Conservation (phyloP, 2,113 vertebrate species). For the Myiozetetes cayanensis region DNA sequence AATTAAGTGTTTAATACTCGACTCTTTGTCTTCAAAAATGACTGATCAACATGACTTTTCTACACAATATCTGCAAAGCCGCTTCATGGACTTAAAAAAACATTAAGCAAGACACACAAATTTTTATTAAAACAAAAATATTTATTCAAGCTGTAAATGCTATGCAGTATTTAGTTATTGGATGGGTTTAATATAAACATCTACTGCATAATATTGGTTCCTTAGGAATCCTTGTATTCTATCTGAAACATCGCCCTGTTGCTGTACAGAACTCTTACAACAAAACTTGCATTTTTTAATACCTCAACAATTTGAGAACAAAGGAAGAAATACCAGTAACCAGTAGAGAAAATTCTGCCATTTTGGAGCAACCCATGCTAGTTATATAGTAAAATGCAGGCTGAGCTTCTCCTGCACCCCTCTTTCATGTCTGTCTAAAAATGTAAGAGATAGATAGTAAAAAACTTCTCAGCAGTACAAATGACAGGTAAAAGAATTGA, state of each 20-base stretch:
- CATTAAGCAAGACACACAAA: neutral
- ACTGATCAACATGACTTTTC: neutral
- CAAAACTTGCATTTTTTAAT: slow-evolving; percentile 35
- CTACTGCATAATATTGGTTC: slow-evolving; percentile 69
- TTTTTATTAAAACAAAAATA: slow-evolving; percentile 67
- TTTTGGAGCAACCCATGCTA: neutral
- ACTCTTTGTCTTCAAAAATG: neutral
- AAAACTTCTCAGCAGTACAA: neutral
- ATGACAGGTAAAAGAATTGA: neutral
- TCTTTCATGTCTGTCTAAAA: too few species aligned
- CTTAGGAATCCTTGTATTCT: slow-evolving; percentile 64
- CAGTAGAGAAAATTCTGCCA: neutral
- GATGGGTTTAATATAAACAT: slow-evolving; percentile 73
- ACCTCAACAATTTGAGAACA: slow-evolving; percentile 26
- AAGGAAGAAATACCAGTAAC: neutral
- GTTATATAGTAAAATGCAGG: neutral
- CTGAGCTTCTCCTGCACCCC: neutral
- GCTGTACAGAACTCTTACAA: slow-evolving; percentile 59
- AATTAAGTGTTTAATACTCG: neutral
- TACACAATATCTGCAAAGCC: neutral
- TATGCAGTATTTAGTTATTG: slow-evolving; percentile 60
- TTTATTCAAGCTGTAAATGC: slow-evolving; percentile 76
- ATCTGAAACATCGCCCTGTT: slow-evolving; percentile 54
- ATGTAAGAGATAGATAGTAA: neutral
- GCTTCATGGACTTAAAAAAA: neutral